These are phyloP conservation scores for Crocallis elinguaria DNA, from an alignment of 2,888 invertebrate genomes.

Conservation along the genomic window DNA sequence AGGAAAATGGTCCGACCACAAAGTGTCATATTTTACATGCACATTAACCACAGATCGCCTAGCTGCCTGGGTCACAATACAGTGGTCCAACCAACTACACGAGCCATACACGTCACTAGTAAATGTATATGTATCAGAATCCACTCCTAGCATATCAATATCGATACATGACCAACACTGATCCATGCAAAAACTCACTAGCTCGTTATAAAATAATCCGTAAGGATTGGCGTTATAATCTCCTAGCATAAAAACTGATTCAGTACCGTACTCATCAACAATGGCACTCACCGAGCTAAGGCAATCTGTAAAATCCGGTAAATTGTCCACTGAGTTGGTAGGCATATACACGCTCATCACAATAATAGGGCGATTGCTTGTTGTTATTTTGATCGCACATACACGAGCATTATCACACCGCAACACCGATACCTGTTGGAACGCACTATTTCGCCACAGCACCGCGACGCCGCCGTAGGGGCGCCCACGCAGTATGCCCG, in stretches of 20 bases:
- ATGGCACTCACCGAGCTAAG: slow-evolving; percentile 4
- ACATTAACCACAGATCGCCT: background rate
- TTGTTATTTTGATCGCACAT: background rate
- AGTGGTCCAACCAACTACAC: too few relatives aligned
- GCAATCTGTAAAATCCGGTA: too few relatives aligned
- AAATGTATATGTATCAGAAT: background rate
- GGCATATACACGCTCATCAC: slow-evolving; percentile 8
- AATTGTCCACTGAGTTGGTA: background rate
- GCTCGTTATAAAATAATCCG: too few relatives aligned
- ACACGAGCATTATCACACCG: background rate
- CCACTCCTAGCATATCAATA: background rate
- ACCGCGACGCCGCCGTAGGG: too few relatives aligned
- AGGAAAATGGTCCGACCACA: slow-evolving; percentile 9
- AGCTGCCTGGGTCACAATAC: background rate
- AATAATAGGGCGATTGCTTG: background rate
- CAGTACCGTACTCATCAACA: slow-evolving; percentile 2
- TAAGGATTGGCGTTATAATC: too few relatives aligned
- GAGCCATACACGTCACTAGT: background rate
- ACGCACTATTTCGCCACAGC: too few relatives aligned
- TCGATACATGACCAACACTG: too few relatives aligned
- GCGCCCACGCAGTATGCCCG: too few relatives aligned
- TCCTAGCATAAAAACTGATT: too few relatives aligned
- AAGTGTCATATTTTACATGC: background rate
- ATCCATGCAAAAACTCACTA: background rate
- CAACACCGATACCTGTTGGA: background rate